Conservation (phyloP, 2,797 vertebrate genomes). For the Mastacembelus armatus region DNA sequence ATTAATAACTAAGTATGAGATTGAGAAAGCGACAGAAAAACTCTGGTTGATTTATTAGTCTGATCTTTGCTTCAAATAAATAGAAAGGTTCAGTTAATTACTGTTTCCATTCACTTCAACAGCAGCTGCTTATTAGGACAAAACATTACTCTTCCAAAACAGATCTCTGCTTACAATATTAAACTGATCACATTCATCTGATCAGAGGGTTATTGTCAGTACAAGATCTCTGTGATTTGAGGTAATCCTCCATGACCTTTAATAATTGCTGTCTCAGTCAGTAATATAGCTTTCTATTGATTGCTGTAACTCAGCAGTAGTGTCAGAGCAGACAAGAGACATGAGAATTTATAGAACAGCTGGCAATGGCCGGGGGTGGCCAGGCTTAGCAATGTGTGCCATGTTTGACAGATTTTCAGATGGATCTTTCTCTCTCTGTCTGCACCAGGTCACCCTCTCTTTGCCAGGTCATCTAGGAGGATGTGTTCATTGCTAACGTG, state of each 20-base stretch:
- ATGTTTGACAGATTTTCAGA: conserved; percentile 17
- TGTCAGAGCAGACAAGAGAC: background rate
- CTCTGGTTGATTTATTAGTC: too few relatives aligned
- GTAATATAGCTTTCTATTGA: conserved; percentile 8
- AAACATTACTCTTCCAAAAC: too few relatives aligned
- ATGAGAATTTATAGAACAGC: background rate
- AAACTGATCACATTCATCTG: too few relatives aligned
- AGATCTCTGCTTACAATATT: too few relatives aligned
- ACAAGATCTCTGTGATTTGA: too few relatives aligned
- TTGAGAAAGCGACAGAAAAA: too few relatives aligned
- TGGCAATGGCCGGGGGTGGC: background rate
- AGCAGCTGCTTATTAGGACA: too few relatives aligned
- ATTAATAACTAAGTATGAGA: too few relatives aligned
- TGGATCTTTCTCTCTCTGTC: conserved; percentile 5
- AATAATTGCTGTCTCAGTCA: conserved; percentile 15
- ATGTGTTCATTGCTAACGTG: conserved; percentile 49
- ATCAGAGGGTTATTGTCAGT: too few relatives aligned
- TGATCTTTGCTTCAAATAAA: too few relatives aligned
- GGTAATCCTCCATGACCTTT: conserved; percentile 19
- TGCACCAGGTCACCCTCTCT: conserved; percentile 35
- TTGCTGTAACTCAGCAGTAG: conserved; percentile 4
- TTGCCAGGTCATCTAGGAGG: conserved; percentile 47
- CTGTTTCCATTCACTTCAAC: too few relatives aligned
- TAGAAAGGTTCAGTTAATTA: too few relatives aligned
- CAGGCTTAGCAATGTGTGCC: background rate